These are phyloP conservation scores for Bubo scandiacus DNA, from an alignment of 2,113 vertebrate genomes.

Conservation along the genomic window DNA sequence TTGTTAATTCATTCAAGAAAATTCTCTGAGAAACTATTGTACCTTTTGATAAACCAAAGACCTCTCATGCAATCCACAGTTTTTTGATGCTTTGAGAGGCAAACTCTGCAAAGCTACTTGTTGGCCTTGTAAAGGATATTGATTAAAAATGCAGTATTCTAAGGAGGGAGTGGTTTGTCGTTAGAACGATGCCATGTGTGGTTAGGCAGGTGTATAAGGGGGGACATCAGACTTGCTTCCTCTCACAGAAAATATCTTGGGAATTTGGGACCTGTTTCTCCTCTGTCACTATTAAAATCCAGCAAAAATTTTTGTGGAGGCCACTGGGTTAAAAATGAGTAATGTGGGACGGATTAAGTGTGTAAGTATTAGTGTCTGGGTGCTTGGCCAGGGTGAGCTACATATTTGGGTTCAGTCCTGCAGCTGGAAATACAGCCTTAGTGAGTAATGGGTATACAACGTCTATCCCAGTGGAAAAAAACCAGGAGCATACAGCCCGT, in stretches of 20 bases:
- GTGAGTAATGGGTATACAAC: not conserved
- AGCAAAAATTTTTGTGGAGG: not conserved
- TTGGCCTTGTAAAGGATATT: not conserved
- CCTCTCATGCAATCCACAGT: not conserved
- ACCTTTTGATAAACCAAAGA: not conserved
- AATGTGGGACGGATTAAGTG: not conserved
- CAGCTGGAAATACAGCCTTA: not conserved
- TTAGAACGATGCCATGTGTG: not conserved
- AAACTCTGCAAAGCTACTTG: not conserved
- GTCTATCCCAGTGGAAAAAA: not conserved
- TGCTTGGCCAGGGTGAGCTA: not conserved
- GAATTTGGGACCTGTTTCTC: not conserved
- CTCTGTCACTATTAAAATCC: not conserved
- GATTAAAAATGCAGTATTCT: not conserved
- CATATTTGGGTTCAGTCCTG: not conserved
- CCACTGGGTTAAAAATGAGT: not conserved
- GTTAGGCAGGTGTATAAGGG: not conserved
- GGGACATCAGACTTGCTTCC: not conserved
- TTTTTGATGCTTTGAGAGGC: not conserved
- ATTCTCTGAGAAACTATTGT: constrained; percentile 13
- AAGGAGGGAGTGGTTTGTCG: not conserved
- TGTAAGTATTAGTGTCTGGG: not conserved
- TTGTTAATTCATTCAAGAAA: constrained; percentile 70
- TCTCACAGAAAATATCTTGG: not conserved
- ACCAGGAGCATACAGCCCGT: not conserved